These are phyloP conservation scores for Drosophila robusta DNA, from an alignment of 2,888 invertebrate genomes.

Conservation along the genomic window DNA sequence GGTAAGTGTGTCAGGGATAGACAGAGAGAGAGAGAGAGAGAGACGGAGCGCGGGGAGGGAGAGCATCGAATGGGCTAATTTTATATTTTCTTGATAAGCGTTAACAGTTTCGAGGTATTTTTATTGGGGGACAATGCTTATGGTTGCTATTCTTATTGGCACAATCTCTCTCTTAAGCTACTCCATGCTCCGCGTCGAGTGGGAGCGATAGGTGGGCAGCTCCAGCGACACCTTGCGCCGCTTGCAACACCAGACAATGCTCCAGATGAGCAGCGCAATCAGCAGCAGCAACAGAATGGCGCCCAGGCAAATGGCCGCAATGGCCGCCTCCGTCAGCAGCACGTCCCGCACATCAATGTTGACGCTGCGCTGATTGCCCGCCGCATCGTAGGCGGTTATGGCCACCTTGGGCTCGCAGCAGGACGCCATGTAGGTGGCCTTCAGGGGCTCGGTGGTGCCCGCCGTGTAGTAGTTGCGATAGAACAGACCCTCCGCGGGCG, in stretches of 20 bases:
- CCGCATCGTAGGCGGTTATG: constrained; percentile 89
- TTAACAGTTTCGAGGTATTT: constrained; percentile 40
- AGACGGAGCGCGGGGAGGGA: neutral
- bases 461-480: constrained; percentile 88
- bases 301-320: constrained; percentile 90
- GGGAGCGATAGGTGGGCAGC: constrained; percentile 87
- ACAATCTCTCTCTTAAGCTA: constrained; percentile 44
- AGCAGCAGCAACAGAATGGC: constrained; percentile 88
- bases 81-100: constrained; percentile 37
- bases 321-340: constrained; percentile 85
- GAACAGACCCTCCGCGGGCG: constrained; percentile 87
- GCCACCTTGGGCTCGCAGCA: constrained; percentile 90
- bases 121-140: constrained; percentile 25
- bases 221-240: constrained; percentile 87
- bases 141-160: constrained; percentile 30
- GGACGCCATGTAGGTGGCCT: constrained; percentile 89
- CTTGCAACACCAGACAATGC: constrained; percentile 88
- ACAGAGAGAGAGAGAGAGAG: constrained; percentile 1
- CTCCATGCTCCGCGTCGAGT: constrained; percentile 82
- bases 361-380: constrained; percentile 88
- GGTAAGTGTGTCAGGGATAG: constrained; percentile 70
- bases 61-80: constrained; percentile 5
- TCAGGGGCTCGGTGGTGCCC: constrained; percentile 89
- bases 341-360: constrained; percentile 87
- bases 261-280: constrained; percentile 86